Percentiles rank a stretch among this genome's conserved stretches.
phyloP scores from a whole-genome alignment of 1,140 invertebrate species.

The Drosophila triauraria region DNA sequence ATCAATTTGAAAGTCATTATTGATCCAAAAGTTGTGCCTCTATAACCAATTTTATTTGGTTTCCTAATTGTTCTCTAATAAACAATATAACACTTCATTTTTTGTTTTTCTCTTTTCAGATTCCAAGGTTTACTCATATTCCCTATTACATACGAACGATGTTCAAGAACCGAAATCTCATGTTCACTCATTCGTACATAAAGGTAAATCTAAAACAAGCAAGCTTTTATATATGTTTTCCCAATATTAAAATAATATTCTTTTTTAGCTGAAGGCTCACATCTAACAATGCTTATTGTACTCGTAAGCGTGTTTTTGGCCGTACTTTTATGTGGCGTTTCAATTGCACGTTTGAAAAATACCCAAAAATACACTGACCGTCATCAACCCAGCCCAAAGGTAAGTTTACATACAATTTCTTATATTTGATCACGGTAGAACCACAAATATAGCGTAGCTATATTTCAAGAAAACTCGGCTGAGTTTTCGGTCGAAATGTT shows the following conservation, averaged over 20 bases:
- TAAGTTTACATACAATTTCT: constrained; percentile 23
- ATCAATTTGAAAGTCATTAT: too few species aligned
- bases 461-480: too few species aligned
- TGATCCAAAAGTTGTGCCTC: too few species aligned
- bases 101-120: constrained; percentile 47
- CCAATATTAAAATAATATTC: constrained; percentile 7
- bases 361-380: constrained; percentile 73
- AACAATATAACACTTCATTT: not conserved
- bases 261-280: constrained; percentile 71
- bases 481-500: too few species aligned
- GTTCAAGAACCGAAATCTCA: constrained; percentile 79
- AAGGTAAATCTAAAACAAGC: constrained; percentile 51
- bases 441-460: not conserved
- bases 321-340: constrained; percentile 78
- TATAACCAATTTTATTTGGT: not conserved
- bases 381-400: constrained; percentile 79
- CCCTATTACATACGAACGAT: constrained; percentile 74
- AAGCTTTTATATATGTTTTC: not conserved
- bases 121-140: constrained; percentile 77
- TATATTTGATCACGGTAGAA: not conserved
- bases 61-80: not conserved
- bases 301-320: constrained; percentile 90
- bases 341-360: constrained; percentile 76
- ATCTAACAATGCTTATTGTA: constrained; percentile 89
- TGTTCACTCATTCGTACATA: constrained; percentile 71